Evolutionary conservation across 2,113 vertebrate species (phyloP).

Genomic region (Anarhynchus alexandrinus): DNA sequence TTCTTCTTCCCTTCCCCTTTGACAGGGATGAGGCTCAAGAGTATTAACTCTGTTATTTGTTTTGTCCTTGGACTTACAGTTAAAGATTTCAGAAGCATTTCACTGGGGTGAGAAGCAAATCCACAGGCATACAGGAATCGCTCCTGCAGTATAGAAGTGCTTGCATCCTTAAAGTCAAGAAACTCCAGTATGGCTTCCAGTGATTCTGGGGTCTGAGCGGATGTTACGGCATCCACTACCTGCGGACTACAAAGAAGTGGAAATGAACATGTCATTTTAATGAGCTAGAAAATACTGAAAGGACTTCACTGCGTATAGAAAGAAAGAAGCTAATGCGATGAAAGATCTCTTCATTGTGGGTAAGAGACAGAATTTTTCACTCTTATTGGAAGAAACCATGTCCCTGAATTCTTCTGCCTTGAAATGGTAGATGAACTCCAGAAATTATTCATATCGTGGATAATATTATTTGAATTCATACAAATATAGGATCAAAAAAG

Average conservation of each 20-base stretch:
- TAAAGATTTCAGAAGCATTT: slow-evolving; percentile 84
- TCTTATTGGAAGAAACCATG: background rate
- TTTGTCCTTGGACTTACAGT: slow-evolving; percentile 77
- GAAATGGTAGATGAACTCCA: background rate
- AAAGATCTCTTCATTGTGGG: background rate
- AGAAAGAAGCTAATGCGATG: background rate
- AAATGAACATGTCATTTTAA: background rate
- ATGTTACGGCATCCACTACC: slow-evolving; percentile 90
- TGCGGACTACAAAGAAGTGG: slow-evolving; percentile 80
- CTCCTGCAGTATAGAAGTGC: slow-evolving; percentile 83
- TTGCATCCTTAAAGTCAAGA: slow-evolving; percentile 88
- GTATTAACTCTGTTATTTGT: background rate
- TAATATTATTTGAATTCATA: background rate
- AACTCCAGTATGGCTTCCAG: slow-evolving; percentile 88
- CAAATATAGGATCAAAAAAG: background rate
- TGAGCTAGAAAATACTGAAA: background rate
- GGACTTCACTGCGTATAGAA: background rate
- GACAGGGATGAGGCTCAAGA: background rate
- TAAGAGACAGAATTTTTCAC: background rate
- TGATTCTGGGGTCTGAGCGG: slow-evolving; percentile 88
- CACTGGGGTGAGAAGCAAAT: slow-evolving; percentile 90
- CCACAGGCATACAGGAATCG: slow-evolving; percentile 95
- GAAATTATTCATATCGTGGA: background rate
- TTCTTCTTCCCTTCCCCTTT: background rate
- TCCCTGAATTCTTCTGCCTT: background rate